Percentiles rank a stretch among this genome's conserved stretches.
Evolutionary conservation across 2,113 vertebrate species (phyloP).

Genomic region (Corythaixoides concolor): DNA sequence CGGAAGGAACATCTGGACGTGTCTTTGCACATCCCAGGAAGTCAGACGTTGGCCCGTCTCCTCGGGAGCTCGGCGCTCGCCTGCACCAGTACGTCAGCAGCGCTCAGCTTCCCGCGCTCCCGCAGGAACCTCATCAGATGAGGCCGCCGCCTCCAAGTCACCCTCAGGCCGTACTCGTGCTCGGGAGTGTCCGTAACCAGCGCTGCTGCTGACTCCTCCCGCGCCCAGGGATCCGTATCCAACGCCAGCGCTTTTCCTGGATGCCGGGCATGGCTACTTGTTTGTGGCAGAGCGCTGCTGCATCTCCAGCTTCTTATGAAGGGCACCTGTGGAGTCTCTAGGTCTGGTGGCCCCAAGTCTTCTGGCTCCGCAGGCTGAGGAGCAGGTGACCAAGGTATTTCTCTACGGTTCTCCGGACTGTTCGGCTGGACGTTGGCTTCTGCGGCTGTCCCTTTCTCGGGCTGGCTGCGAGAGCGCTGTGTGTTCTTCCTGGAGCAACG

Average conservation of each 20-base stretch:
- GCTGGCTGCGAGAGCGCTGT: not conserved
- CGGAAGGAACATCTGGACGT: fast-evolving
- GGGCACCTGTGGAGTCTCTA: conserved; percentile 63
- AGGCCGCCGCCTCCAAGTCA: conserved; percentile 85
- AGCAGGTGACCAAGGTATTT: not conserved
- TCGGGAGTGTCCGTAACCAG: conserved; percentile 88
- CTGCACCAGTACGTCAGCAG: conserved; percentile 70
- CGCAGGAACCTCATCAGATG: conserved; percentile 75
- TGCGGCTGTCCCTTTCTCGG: not conserved
- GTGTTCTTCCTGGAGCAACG: not conserved
- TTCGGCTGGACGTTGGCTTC: not conserved
- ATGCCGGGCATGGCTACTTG: not conserved
- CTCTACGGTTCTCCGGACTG: not conserved
- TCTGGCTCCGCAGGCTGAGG: not conserved
- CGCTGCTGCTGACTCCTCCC: conserved; percentile 29
- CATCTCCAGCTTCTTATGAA: not conserved
- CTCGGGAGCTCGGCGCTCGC: not conserved
- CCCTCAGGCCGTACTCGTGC: conserved; percentile 84
- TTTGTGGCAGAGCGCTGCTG: not conserved
- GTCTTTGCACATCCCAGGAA: fast-evolving
- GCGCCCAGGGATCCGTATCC: not conserved
- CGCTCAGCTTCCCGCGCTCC: conserved; percentile 75
- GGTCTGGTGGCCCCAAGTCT: conserved; percentile 34
- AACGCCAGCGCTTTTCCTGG: not conserved
- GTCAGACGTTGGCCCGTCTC: not conserved